Evolutionary conservation across 2,113 vertebrate species (phyloP), one percentile per base, ranked within the genome.

Genomic region (Zonotrichia leucophrys): DNA sequence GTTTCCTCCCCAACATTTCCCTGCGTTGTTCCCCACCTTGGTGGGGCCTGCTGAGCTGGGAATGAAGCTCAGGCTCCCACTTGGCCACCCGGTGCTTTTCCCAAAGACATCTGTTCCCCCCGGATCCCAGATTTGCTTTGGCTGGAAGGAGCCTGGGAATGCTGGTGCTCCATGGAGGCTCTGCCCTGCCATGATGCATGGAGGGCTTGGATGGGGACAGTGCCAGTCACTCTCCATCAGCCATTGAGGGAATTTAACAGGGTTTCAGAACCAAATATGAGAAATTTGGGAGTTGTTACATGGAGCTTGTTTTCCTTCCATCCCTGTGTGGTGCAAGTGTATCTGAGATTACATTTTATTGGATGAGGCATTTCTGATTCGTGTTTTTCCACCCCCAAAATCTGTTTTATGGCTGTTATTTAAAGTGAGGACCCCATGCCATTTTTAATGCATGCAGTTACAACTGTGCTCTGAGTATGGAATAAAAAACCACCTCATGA

Each of bases 1-100:
- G 58, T 83, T 96, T 91, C 95, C 85, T 93, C 87, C 84, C 84
- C 93, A 90, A 2, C 58, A 10, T 62, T 79, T 82, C 88, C 52
- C 86, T 6, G 3, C 3, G 19, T 76, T 52, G 55, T 58, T 80
- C 63, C 39, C 89, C 25, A 10, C 77, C 88, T 53, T 18, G 47
- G 87, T 83, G 89, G 91, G 84, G 30, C 69, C n/a, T 8, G 4
- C 28, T 28, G 78, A 76, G 82, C 70, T 53, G 55, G 77, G 69
- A 74, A 50, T 4, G 3, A 76, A 84, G 91, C 73, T 87, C 15
- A 33, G 53, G 73, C 83, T 95, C 91, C 87, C 55, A 5, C 64
- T 80, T 89, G 91, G 88, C 90, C 86, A 78, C 56, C 76, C 66
- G 8, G n/a, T 94, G 91, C 95, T 92, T 91, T 92, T 1, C 23